A percentile compares a stretch with the other conserved stretches of the same genome.
phyloP scores from a whole-genome alignment of 2,797 vertebrate genomes.

The Platalea minor region DNA sequence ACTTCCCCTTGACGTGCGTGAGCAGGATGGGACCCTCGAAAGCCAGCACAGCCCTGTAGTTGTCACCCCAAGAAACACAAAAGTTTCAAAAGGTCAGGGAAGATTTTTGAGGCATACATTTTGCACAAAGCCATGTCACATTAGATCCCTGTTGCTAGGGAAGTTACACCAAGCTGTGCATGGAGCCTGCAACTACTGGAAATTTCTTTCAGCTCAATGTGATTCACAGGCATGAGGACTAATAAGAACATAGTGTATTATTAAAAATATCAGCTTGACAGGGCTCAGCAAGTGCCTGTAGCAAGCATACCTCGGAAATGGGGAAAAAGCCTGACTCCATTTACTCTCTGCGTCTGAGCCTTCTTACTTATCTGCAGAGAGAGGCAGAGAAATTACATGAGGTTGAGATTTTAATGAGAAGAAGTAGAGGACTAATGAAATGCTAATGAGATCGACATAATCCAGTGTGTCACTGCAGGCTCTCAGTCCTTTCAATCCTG shows the following conservation, averaged over 20 bases:
- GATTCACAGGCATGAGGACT: constrained; percentile 31
- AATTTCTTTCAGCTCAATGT: constrained; percentile 46
- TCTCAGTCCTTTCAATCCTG: constrained; percentile 3
- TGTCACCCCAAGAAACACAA: neutral
- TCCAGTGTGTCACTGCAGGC: constrained; percentile 5
- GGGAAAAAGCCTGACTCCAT: neutral
- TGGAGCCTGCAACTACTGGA: constrained; percentile 44
- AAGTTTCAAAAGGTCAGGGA: constrained; percentile 62
- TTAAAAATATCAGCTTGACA: constrained; percentile 48
- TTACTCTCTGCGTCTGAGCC: neutral
- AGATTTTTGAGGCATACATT: constrained; percentile 36
- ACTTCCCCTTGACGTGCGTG: rapidly evolving
- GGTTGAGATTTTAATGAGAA: constrained; percentile 44
- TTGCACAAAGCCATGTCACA: constrained; percentile 36
- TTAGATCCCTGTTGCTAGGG: constrained; percentile 64
- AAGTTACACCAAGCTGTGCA: constrained; percentile 44
- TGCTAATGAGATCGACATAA: constrained; percentile 3
- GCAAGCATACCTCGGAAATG: neutral
- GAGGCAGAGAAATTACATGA: constrained; percentile 28
- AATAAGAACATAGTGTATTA: constrained; percentile 54
- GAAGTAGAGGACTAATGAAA: constrained; percentile 43
- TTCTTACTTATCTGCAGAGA: neutral
- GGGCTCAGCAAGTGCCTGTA: constrained; percentile 28
- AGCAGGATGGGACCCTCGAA: neutral
- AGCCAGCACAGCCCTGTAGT: neutral